phyloP scores from a whole-genome alignment of 2,888 invertebrate genomes.

The Achlya flavicornis region DNA sequence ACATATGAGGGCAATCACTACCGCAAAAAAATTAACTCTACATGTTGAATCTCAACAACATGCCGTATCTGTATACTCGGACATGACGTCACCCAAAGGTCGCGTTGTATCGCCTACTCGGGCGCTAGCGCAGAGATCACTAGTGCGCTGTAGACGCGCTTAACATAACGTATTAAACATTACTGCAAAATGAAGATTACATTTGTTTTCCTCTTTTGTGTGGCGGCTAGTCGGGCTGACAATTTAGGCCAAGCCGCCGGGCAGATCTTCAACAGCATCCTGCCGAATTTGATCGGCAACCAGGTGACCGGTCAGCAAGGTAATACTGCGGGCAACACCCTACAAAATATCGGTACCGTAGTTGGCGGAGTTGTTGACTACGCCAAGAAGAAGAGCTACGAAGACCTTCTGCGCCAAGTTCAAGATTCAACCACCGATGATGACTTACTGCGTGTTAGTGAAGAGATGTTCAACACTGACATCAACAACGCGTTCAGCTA shows the following conservation, averaged over 20 bases:
- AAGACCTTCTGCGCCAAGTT: constrained; percentile 69
- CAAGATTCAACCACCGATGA: constrained; percentile 85
- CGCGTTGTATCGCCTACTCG: constrained; percentile 61
- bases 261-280: constrained; percentile 75
- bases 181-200: constrained; percentile 64
- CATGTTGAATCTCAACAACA: constrained; percentile 68
- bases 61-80: constrained; percentile 55
- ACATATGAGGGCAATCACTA: constrained; percentile 50
- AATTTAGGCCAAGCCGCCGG: constrained; percentile 73
- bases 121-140: constrained; percentile 66
- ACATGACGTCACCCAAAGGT: constrained; percentile 79
- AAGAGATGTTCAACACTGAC: constrained; percentile 89
- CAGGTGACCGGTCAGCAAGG: constrained; percentile 69
- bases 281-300: constrained; percentile 72
- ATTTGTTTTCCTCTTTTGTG: constrained; percentile 55
- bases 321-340: constrained; percentile 69
- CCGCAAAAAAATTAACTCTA: constrained; percentile 68
- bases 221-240: constrained; percentile 63
- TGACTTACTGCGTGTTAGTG: constrained; percentile 87
- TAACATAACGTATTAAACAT: constrained; percentile 60
- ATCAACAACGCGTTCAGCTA: constrained; percentile 88
- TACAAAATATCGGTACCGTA: constrained; percentile 74
- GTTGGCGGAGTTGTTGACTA: constrained; percentile 79
- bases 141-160: constrained; percentile 74
- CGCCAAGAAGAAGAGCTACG: constrained; percentile 78